A percentile compares a stretch with the other conserved stretches of the same genome.
Evolutionary conservation across 2,113 vertebrate genomes (phyloP).

Genomic region (Pseudorasbora parva): DNA sequence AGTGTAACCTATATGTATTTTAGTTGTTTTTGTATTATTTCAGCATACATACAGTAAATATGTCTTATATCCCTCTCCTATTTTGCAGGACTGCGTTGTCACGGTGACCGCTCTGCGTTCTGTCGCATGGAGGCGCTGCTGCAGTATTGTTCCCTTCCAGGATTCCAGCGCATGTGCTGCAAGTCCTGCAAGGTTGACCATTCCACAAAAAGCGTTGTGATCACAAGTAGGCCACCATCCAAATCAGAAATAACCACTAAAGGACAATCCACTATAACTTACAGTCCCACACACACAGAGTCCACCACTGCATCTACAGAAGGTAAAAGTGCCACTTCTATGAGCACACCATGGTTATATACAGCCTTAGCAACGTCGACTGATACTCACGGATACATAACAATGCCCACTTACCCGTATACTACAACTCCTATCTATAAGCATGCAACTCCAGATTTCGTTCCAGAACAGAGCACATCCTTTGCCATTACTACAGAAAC

Average conservation of each 20-base stretch:
- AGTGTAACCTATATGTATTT: neutral
- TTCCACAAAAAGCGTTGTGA: conserved; percentile 7
- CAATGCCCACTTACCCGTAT: neutral
- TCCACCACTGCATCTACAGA: neutral
- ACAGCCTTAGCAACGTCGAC: neutral
- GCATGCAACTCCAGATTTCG: conserved; percentile 46
- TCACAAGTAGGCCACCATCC: conserved; percentile 36
- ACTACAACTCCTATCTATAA: conserved; percentile 48
- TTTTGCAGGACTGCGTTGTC: conserved; percentile 89
- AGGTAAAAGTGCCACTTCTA: neutral
- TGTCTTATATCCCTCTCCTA: conserved; percentile 72
- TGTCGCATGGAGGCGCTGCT: conserved; percentile 90
- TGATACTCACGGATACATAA: neutral
- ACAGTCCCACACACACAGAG: neutral
- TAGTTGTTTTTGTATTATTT: neutral
- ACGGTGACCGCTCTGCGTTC: conserved; percentile 91
- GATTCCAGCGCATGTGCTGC: conserved; percentile 91
- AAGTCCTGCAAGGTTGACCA: conserved; percentile 81
- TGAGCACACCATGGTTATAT: conserved; percentile 4
- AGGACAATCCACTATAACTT: conserved; percentile 42
- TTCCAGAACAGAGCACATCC: conserved; percentile 46
- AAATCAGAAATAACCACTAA: conserved; percentile 3
- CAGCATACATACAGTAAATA: neutral
- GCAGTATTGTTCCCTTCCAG: conserved; percentile 88
- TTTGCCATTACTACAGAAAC: conserved; percentile 44